Base-by-base conservation (phyloP, 2,888 invertebrate species). In the Penaeus monodon region DNA sequence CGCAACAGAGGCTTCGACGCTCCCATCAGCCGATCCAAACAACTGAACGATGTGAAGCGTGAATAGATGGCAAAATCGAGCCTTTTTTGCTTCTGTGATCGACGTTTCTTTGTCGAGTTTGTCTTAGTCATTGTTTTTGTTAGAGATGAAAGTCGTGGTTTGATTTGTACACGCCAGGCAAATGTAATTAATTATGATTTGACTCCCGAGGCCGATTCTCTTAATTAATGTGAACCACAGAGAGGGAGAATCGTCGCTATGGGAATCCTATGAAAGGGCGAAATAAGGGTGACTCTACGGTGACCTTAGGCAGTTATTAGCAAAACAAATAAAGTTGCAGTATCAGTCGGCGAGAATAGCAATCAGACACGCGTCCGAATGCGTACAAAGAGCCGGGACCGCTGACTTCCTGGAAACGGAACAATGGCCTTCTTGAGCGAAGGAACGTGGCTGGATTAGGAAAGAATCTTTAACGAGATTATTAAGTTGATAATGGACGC, bases 271-370 rank as follows among this genome's bases (percentile, higher is more conserved):
- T 24, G n/a, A 10, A 74, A 38, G 38, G 74, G 38, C 20, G 38
- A 17, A 8, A 74, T 10, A 74, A 74, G 8, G 74, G 38, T n/a
- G 74, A 74, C 17, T 44, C 49, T 33, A 20, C 74, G 38, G 38
- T 22, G 74, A 49, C 27, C 44, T 74, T 74, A 22, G 22, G 74
- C 17, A 49, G 74, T 74, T 74, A 74, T 74, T 74, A 74, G 44
- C 38, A 74, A 33, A 74, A 74, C 74, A 74, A 74, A 74, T 74
- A 38, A 44, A 38, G 74, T 38, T 38, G 74, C 74, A 74, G 74
- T 38, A 74, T 74, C 74, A 74, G 74, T 38, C 38, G 44, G 17
- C 49, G 74, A 74, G 38, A 74, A 74, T 38, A 38, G 74, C 20
- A 38, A 20, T 38, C 74, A 74, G 38, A 38, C 74, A 74, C 74